Evolutionary conservation across 1,140 invertebrate genomes (phyloP).

Genomic region (Tigriopus japonicus): DNA sequence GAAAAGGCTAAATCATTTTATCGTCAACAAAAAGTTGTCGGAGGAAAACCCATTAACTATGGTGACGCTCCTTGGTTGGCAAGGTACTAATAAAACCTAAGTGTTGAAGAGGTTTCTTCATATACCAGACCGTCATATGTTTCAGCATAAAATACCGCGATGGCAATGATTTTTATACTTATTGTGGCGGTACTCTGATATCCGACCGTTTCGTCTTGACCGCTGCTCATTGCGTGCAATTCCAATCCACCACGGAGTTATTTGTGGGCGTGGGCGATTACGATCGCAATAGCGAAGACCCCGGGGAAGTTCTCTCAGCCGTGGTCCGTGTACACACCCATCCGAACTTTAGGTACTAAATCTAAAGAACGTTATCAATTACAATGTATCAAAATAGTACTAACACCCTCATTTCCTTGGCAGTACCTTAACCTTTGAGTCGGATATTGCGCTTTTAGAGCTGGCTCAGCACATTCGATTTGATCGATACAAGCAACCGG

Average conservation of each 20-base stretch:
- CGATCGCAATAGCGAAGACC: background rate
- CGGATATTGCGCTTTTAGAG: background rate
- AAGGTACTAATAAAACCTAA: background rate
- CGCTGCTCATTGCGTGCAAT: background rate
- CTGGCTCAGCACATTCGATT: background rate
- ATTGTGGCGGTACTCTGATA: background rate
- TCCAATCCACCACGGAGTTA: background rate
- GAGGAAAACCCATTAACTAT: background rate
- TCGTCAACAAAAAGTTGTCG: background rate
- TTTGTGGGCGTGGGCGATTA: background rate
- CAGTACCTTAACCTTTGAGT: background rate
- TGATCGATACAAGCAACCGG: background rate
- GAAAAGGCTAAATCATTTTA: background rate
- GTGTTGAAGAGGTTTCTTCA: too few relatives aligned
- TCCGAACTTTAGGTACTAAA: background rate
- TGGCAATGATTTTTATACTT: background rate
- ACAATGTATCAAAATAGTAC: too few relatives aligned
- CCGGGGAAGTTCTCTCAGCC: background rate
- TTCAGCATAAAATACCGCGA: background rate
- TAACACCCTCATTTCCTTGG: too few relatives aligned
- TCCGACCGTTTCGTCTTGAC: background rate
- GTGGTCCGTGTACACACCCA: background rate
- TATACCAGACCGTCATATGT: background rate
- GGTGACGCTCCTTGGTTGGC: background rate
- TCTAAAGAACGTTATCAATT: too few relatives aligned